A percentile compares a stretch with the other conserved stretches of the same genome.
phyloP scores from a whole-genome alignment of 2,797 vertebrate genomes.

The Echiichthys vipera region DNA sequence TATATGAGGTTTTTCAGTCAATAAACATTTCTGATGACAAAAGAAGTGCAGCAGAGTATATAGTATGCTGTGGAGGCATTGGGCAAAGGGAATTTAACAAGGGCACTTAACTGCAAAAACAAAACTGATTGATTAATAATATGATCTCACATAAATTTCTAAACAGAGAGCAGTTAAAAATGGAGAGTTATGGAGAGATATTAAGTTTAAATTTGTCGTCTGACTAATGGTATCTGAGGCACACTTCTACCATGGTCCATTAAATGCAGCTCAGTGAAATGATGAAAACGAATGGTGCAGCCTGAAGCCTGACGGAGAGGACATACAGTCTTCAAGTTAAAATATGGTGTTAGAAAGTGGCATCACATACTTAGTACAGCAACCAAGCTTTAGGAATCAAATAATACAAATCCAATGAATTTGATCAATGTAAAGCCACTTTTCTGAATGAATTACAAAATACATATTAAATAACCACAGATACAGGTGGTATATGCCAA shows the following conservation, averaged over 20 bases:
- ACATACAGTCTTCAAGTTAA: constrained; percentile 55
- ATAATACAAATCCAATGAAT: constrained; percentile 51
- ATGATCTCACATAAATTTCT: constrained; percentile 42
- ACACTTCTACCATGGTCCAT: constrained; percentile 59
- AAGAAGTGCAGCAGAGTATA: constrained; percentile 5
- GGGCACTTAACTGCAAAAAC: constrained; percentile 41
- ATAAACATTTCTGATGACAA: constrained; percentile 29
- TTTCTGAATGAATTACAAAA: too few species aligned
- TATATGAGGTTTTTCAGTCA: constrained; percentile 5
- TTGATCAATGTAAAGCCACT: constrained; percentile 36
- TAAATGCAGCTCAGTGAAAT: constrained; percentile 70
- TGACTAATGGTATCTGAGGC: constrained; percentile 67
- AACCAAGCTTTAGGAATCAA: constrained; percentile 25
- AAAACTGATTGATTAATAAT: constrained; percentile 47
- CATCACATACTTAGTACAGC: constrained; percentile 35
- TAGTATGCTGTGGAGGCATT: constrained; percentile 25
- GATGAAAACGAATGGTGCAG: constrained; percentile 66
- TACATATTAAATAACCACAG: constrained; percentile 37
- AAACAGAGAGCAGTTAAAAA: constrained; percentile 41
- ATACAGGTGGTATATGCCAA: constrained; percentile 20
- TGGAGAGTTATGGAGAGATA: constrained; percentile 56
- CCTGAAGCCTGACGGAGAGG: constrained; percentile 56
- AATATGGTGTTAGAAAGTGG: constrained; percentile 44
- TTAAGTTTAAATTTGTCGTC: constrained; percentile 56
- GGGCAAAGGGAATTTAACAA: constrained; percentile 30